A percentile compares a stretch with the other conserved stretches of the same genome.
These are phyloP conservation scores for Amiota communis DNA, from an alignment of 2,888 invertebrate genomes.

Conservation along the genomic window DNA sequence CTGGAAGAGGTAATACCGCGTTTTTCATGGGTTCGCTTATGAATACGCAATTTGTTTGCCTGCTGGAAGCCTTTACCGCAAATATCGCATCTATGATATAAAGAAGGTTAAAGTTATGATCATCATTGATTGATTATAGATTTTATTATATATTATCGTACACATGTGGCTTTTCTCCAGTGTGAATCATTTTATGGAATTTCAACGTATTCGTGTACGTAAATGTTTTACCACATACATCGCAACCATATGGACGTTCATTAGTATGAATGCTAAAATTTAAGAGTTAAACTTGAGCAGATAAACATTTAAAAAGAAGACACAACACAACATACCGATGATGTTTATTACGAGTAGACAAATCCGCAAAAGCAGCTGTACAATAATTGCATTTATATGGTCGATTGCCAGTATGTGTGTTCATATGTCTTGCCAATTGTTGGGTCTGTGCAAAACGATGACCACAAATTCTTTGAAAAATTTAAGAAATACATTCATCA, in stretches of 20 bases:
- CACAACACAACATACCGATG: constrained; percentile 63
- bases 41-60: constrained; percentile 66
- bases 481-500: not conserved
- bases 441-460: constrained; percentile 71
- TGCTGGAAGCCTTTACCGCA: constrained; percentile 69
- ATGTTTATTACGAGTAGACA: constrained; percentile 73
- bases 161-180: constrained; percentile 71
- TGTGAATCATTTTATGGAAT: constrained; percentile 71
- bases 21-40: constrained; percentile 61
- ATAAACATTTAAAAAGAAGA: not conserved
- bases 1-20: constrained; percentile 41
- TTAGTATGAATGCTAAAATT: constrained; percentile 67
- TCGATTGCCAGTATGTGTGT: constrained; percentile 72
- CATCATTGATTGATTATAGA: not conserved
- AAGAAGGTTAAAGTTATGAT: not conserved
- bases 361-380: constrained; percentile 71
- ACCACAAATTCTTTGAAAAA: constrained; percentile 66
- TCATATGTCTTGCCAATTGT: constrained; percentile 72
- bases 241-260: constrained; percentile 70
- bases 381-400: constrained; percentile 72
- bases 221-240: constrained; percentile 70
- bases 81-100: constrained; percentile 58
- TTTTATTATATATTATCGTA: constrained; percentile 50
- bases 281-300: not conserved
- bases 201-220: constrained; percentile 71